These are phyloP conservation scores for Chymomyza procnemis DNA, from an alignment of 2,888 invertebrate genomes.

Conservation along the genomic window DNA sequence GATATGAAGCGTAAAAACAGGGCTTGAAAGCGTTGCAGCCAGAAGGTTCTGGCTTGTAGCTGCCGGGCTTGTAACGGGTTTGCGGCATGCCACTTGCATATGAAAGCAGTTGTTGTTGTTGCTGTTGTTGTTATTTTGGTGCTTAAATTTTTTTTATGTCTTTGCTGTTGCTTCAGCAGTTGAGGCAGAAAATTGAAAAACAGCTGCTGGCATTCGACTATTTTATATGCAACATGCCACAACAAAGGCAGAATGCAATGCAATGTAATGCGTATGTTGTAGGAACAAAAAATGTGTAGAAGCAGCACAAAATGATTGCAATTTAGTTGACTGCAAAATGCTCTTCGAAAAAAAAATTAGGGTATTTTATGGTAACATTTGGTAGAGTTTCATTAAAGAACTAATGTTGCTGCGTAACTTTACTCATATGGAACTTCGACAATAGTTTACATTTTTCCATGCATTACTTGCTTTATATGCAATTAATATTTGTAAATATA, in stretches of 20 bases:
- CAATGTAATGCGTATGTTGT: constrained; percentile 6
- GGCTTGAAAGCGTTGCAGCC: neutral
- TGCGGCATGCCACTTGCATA: constrained; percentile 46
- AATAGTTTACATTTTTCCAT: too few species aligned
- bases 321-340: neutral
- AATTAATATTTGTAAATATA: too few species aligned
- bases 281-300: constrained; percentile 18
- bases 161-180: constrained; percentile 54
- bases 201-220: constrained; percentile 54
- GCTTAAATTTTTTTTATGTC: neutral
- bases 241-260: constrained; percentile 13
- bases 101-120: constrained; percentile 43
- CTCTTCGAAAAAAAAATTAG: neutral
- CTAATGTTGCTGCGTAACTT: too few species aligned
- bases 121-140: constrained; percentile 24
- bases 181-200: constrained; percentile 72
- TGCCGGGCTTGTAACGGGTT: neutral
- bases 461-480: too few species aligned
- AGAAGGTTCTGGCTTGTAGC: neutral
- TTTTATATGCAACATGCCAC: constrained; percentile 22
- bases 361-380: too few species aligned
- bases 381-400: too few species aligned
- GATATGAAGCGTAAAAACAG: constrained; percentile 15
- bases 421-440: too few species aligned
- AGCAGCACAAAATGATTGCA: constrained; percentile 25